A percentile compares a stretch with the other conserved stretches of the same genome.
These are phyloP conservation scores for Tyto alba DNA, from an alignment of 2,113 vertebrate species.

Conservation along the genomic window DNA sequence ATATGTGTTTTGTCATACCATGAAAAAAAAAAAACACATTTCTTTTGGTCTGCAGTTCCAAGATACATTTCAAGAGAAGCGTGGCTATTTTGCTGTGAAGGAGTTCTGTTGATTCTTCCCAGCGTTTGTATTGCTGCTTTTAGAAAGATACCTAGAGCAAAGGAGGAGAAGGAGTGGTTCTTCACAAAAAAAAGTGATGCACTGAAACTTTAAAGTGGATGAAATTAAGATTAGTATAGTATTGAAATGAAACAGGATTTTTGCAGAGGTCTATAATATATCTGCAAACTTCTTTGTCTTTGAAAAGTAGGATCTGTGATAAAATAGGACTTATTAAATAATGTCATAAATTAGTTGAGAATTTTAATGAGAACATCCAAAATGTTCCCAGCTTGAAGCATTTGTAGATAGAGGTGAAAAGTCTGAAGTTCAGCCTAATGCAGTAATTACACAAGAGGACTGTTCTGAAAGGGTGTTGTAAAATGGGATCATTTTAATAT, in stretches of 20 bases:
- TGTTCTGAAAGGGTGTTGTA: not conserved
- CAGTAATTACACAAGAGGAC: not conserved
- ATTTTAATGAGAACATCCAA: not conserved
- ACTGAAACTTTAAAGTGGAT: not conserved
- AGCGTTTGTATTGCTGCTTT: not conserved
- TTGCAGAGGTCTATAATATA: not conserved
- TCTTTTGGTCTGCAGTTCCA: not conserved
- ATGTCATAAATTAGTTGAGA: not conserved
- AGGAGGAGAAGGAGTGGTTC: not conserved
- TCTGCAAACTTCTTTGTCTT: not conserved
- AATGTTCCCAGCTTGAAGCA: not conserved
- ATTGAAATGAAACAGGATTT: not conserved
- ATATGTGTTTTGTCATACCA: fast-evolving
- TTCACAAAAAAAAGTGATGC: not conserved
- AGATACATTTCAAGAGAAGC: not conserved
- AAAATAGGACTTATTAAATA: not conserved
- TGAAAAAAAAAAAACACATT: not conserved
- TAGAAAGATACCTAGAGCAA: not conserved
- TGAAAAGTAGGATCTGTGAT: not conserved
- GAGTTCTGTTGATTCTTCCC: not conserved
- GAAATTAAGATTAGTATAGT: not conserved
- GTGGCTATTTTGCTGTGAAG: not conserved
- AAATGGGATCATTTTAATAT: not conserved
- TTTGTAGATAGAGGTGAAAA: not conserved
- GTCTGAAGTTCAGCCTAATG: not conserved